A percentile compares a stretch with the other conserved stretches of the same genome.
Conservation (phyloP, 30 jellyfish, hydroid and myxozoan species). For the Pseudorhiza aurosa region DNA sequence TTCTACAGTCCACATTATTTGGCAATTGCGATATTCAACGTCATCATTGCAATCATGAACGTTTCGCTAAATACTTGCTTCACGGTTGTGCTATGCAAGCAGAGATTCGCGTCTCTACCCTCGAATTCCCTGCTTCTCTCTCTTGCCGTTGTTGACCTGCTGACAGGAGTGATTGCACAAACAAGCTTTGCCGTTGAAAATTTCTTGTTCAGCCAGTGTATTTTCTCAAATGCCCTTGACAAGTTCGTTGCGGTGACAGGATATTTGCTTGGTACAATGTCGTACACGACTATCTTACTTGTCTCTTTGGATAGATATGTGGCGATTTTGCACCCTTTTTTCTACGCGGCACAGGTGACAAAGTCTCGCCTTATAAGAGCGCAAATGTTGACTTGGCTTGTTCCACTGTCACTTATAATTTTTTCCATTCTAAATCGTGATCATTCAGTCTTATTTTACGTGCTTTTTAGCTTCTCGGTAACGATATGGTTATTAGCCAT, state of each 20-base stretch:
- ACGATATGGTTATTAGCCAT: neutral
- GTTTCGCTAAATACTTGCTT: neutral
- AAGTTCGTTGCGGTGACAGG: neutral
- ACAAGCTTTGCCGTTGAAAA: constrained; percentile 12
- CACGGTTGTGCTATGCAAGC: neutral
- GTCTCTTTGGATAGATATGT: constrained; percentile 11
- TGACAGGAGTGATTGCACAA: constrained; percentile 4
- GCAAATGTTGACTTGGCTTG: neutral
- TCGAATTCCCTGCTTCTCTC: neutral
- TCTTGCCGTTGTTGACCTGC: constrained; percentile 3
- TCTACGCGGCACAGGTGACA: neutral
- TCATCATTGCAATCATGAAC: neutral
- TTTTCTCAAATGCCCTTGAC: constrained; percentile 5
- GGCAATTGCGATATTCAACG: neutral
- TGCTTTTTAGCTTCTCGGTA: neutral
- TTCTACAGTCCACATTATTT: no score
- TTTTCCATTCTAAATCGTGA: neutral
- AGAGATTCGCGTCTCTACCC: neutral
- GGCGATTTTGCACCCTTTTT: constrained; percentile 23
- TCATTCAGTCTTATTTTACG: neutral
- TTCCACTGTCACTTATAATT: neutral
- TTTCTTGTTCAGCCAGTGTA: neutral
- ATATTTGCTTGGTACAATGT: constrained; percentile 6
- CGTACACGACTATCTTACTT: constrained; percentile 1
- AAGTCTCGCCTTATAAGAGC: neutral